A percentile compares a stretch with the other conserved stretches of the same genome.
phyloP scores from a whole-genome alignment of 2,888 invertebrate species.

The Sepioteuthis lessoniana region DNA sequence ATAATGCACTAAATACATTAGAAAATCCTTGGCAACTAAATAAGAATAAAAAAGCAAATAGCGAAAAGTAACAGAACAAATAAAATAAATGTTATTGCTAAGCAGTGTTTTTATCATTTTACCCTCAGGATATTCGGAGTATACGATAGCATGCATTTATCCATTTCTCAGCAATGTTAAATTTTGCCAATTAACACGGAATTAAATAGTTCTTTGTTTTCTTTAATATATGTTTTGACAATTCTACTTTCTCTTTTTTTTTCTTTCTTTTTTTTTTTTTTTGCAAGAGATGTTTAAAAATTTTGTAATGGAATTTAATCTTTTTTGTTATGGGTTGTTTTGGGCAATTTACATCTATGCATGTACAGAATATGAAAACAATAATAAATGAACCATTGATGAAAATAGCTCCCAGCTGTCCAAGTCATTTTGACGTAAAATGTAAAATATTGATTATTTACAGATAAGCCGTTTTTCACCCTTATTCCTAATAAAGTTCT shows the following conservation, averaged over 20 bases:
- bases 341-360: background rate
- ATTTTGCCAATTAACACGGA: background rate
- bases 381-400: background rate
- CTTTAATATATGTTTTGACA: background rate
- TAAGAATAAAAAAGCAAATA: no score
- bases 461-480: background rate
- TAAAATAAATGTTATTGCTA: no score
- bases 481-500: background rate
- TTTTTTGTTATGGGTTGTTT: background rate
- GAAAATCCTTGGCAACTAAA: no score
- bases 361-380: background rate
- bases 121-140: no score
- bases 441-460: background rate
- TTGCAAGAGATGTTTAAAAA: background rate
- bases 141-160: background rate
- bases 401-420: background rate
- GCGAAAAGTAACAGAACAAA: no score
- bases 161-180: background rate
- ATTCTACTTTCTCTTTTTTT: no score
- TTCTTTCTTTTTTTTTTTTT: background rate
- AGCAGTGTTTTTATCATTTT: no score
- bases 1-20: no score
- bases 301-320: background rate
- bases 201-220: background rate
- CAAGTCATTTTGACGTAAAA: background rate